These are phyloP conservation scores for Paramormyrops kingsleyae DNA, from an alignment of 2,113 vertebrate genomes.

Conservation along the genomic window DNA sequence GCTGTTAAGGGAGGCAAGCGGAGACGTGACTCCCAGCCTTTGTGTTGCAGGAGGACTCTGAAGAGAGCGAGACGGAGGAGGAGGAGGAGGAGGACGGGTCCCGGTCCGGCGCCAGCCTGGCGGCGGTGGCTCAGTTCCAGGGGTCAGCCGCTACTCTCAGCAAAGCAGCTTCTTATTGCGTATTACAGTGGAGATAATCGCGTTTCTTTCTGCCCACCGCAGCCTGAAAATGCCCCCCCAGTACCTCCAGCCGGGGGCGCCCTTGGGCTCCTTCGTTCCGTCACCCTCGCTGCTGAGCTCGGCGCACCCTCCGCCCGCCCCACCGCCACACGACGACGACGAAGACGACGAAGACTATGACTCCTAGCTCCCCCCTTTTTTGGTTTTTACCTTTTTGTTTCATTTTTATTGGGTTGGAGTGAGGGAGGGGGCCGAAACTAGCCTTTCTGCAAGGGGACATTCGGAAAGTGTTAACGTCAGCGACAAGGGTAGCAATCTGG, in stretches of 20 bases:
- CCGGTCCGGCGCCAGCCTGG: slow-evolving; percentile 60
- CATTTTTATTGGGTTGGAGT: slow-evolving; percentile 41
- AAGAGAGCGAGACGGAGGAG: slow-evolving; percentile 74
- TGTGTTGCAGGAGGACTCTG: slow-evolving; percentile 69
- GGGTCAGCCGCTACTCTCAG: slow-evolving; percentile 47
- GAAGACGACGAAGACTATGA: slow-evolving; percentile 81
- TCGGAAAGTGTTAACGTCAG: neutral
- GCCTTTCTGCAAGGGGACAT: slow-evolving; percentile 24
- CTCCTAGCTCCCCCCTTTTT: slow-evolving; percentile 64
- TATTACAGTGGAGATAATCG: neutral
- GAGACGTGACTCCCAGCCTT: neutral
- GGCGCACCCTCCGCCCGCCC: slow-evolving; percentile 43
- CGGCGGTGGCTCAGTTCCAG: slow-evolving; percentile 58
- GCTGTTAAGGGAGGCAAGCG: neutral
- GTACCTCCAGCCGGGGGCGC: slow-evolving; percentile 38
- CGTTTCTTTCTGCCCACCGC: neutral
- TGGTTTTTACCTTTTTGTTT: slow-evolving; percentile 33
- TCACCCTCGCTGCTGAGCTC: slow-evolving; percentile 52
- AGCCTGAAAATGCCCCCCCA: slow-evolving; percentile 46
- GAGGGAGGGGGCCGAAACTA: neutral
- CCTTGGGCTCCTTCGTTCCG: slow-evolving; percentile 45
- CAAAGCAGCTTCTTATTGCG: neutral
- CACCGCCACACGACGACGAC: slow-evolving; percentile 49
- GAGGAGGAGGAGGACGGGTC: slow-evolving; percentile 66
- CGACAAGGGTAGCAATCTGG: slow-evolving; percentile 40